These are phyloP conservation scores for Drosophila burlai DNA, from an alignment of 1,140 invertebrate genomes.

Conservation along the genomic window DNA sequence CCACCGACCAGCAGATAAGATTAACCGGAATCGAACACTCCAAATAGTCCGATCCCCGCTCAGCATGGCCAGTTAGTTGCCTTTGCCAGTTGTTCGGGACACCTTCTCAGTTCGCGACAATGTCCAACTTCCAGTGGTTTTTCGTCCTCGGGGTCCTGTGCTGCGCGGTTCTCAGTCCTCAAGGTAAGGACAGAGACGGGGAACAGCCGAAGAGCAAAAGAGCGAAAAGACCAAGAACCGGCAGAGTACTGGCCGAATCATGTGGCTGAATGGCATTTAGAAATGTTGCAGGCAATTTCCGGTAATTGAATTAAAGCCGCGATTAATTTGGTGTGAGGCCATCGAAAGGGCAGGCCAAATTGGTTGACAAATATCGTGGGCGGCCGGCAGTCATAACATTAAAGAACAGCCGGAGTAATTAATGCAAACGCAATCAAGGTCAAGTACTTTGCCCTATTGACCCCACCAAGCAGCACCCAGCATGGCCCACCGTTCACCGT, in stretches of 20 bases:
- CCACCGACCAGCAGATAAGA: constrained; percentile 56
- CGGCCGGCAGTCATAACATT: constrained; percentile 70
- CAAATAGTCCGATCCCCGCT: constrained; percentile 26
- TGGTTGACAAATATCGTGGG: constrained; percentile 61
- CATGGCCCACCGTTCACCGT: background rate
- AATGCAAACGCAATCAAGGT: constrained; percentile 81
- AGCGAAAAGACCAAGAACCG: constrained; percentile 19
- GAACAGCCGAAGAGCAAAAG: background rate
- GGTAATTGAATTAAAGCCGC: constrained; percentile 76
- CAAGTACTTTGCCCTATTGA: constrained; percentile 81
- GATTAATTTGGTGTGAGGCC: constrained; percentile 42
- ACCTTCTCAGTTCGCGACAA: constrained; percentile 20
- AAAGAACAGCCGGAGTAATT: constrained; percentile 73
- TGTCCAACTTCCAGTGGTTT: constrained; percentile 50
- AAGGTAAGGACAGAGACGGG: constrained; percentile 50
- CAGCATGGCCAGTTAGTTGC: constrained; percentile 20
- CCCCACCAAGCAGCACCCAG: constrained; percentile 18
- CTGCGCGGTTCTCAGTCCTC: constrained; percentile 43
- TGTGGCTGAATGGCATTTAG: constrained; percentile 10
- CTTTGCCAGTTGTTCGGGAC: constrained; percentile 25
- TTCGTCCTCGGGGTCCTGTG: constrained; percentile 51
- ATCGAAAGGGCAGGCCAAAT: constrained; percentile 50
- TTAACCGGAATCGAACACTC: constrained; percentile 61
- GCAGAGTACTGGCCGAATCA: constrained; percentile 11
- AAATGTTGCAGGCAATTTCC: constrained; percentile 57